A percentile compares a stretch with the other conserved stretches of the same genome.
Evolutionary conservation across 1,140 invertebrate species (phyloP).

Genomic region (Penaeus indicus): DNA sequence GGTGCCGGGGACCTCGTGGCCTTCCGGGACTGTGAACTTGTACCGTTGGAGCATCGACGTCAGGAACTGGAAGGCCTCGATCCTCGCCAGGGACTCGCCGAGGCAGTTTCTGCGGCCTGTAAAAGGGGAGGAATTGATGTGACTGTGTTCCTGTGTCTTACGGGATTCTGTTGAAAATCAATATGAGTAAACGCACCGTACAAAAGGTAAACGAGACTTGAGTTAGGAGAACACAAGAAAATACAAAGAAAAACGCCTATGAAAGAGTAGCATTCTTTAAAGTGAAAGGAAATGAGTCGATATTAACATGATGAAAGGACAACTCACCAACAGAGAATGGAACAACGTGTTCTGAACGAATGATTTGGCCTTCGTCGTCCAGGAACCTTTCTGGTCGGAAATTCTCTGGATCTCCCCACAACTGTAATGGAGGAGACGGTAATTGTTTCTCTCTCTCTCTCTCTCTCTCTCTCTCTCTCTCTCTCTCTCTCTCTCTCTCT

Average conservation of each 20-base stretch:
- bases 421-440: conserved; percentile 27
- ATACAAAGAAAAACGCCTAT: not conserved
- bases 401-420: conserved; percentile 78
- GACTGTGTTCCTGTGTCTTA: not conserved
- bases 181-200: not conserved
- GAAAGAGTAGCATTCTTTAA: not conserved
- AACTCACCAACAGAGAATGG: conserved; percentile 79
- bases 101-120: conserved; percentile 82
- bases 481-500: not conserved
- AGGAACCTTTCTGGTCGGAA: conserved; percentile 84
- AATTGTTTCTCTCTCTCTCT: not conserved
- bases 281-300: not conserved
- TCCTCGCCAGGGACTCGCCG: conserved; percentile 81
- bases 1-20: conserved; percentile 16
- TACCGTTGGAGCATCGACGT: conserved; percentile 78
- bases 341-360: conserved; percentile 76
- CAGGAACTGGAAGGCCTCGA: conserved; percentile 82
- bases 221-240: not conserved
- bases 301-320: conserved; percentile 16
- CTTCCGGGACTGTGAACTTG: conserved; percentile 67
- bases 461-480: not conserved
- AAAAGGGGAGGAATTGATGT: conserved; percentile 56
- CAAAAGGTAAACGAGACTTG: not conserved
- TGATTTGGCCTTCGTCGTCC: conserved; percentile 76
- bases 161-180: not conserved